These are phyloP conservation scores for Mastomys natalensis DNA, from an alignment of 2,113 vertebrate species.

Conservation along the genomic window DNA sequence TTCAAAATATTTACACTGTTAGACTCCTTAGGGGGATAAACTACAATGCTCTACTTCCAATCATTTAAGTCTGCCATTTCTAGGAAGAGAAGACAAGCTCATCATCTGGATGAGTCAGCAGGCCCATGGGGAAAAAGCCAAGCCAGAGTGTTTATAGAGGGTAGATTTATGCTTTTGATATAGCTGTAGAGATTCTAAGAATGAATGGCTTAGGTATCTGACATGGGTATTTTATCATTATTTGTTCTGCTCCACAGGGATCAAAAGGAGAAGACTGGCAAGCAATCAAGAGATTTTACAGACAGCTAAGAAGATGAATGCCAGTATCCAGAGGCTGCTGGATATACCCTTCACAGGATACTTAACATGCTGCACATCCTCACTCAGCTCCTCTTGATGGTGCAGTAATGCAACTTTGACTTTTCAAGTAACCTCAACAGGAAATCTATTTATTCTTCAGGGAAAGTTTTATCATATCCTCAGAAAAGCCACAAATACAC, in stretches of 20 bases:
- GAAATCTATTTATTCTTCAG: not conserved
- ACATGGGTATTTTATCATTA: slow-evolving; percentile 67
- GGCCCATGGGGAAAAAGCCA: slow-evolving; percentile 8
- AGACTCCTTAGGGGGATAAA: not conserved
- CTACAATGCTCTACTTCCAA: rapidly evolving
- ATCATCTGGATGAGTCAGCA: slow-evolving; percentile 69
- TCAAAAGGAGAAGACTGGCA: slow-evolving; percentile 74
- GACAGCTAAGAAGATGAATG: slow-evolving; percentile 79
- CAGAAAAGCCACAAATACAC: not conserved
- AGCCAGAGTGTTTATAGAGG: slow-evolving; percentile 53
- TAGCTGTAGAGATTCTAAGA: slow-evolving; percentile 44
- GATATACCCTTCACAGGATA: slow-evolving; percentile 72
- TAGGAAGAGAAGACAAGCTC: not conserved
- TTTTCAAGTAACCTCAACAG: slow-evolving; percentile 55
- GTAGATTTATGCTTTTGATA: slow-evolving; percentile 73
- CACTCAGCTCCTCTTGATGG: not conserved
- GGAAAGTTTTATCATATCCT: not conserved
- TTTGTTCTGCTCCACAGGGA: slow-evolving; percentile 64
- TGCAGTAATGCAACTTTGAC: slow-evolving; percentile 50
- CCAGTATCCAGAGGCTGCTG: slow-evolving; percentile 30
- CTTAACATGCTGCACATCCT: slow-evolving; percentile 68
- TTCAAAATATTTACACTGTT: not conserved
- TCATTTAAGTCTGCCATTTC: slow-evolving; percentile 37
- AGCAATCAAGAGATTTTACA: slow-evolving; percentile 75
- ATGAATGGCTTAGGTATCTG: slow-evolving; percentile 64